phyloP scores from a whole-genome alignment of 1,140 invertebrate species.

The Drosophila insularis region DNA sequence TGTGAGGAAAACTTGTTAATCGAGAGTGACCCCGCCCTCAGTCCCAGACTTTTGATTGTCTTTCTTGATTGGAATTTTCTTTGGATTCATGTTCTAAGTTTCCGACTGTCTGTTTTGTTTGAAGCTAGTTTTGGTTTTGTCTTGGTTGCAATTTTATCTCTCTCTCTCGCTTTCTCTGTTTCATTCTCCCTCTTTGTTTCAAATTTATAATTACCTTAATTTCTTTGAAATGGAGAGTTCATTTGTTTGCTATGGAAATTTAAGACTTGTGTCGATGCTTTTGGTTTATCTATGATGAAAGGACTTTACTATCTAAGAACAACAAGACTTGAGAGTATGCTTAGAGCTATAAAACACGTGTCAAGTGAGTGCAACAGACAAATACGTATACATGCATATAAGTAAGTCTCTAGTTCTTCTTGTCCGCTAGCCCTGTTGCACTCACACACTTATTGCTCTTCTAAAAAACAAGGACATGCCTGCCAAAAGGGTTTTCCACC shows the following conservation, averaged over 20 bases:
- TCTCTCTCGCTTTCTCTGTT: background rate
- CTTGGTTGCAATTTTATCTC: too few species aligned
- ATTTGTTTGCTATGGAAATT: background rate
- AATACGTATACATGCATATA: slow-evolving; percentile 32
- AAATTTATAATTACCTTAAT: slow-evolving; percentile 1
- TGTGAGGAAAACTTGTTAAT: background rate
- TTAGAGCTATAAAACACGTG: slow-evolving; percentile 29
- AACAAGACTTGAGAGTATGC: slow-evolving; percentile 1
- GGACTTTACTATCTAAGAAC: background rate
- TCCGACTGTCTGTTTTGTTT: background rate
- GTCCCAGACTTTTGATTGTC: background rate
- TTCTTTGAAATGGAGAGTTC: background rate
- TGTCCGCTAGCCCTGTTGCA: background rate
- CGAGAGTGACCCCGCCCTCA: background rate
- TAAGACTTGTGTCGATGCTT: background rate
- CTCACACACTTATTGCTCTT: background rate
- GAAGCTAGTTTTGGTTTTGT: too few species aligned
- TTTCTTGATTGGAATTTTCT: slow-evolving; percentile 6
- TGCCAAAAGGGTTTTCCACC: background rate
- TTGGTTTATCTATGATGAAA: background rate
- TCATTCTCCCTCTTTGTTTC: background rate
- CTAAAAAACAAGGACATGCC: background rate
- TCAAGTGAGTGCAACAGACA: slow-evolving; percentile 45
- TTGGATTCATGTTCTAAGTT: background rate
- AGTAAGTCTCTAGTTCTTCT: slow-evolving; percentile 15